Evolutionary conservation across 2,888 invertebrate species (phyloP).

Genomic region (Andrena camellia): DNA sequence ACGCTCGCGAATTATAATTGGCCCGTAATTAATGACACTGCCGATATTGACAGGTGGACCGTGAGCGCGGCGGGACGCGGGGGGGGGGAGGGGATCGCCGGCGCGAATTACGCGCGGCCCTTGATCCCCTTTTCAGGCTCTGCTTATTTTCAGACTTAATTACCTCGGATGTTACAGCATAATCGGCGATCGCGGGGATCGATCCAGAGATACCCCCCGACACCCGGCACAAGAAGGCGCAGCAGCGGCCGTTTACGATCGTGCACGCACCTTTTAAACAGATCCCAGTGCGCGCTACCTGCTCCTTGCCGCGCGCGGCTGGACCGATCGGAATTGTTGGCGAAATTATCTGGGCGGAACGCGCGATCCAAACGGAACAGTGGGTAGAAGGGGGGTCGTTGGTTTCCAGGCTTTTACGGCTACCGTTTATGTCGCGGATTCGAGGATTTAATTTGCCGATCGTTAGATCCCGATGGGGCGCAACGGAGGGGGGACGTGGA

Average conservation of each 20-base stretch:
- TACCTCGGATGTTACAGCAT: slow-evolving; percentile 67
- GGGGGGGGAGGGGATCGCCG: neutral
- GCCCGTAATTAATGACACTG: slow-evolving; percentile 80
- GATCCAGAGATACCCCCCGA: slow-evolving; percentile 59
- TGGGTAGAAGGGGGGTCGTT: slow-evolving; percentile 17
- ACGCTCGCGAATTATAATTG: slow-evolving; percentile 79
- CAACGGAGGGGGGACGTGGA: neutral
- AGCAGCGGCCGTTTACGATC: slow-evolving; percentile 35
- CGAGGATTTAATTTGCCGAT: slow-evolving; percentile 31
- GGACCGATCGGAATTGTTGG: slow-evolving; percentile 19
- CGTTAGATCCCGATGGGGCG: neutral
- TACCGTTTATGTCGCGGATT: slow-evolving; percentile 27
- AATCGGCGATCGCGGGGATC: slow-evolving; percentile 61
- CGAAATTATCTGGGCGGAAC: slow-evolving; percentile 25
- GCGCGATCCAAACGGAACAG: slow-evolving; percentile 14
- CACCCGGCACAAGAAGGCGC: slow-evolving; percentile 14
- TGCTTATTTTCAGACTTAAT: slow-evolving; percentile 69
- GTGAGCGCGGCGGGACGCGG: slow-evolving; percentile 34
- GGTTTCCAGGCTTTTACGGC: slow-evolving; percentile 23
- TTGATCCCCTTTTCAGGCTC: slow-evolving; percentile 49
- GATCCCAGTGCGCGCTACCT: slow-evolving; percentile 18
- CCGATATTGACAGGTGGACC: slow-evolving; percentile 77
- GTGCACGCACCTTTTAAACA: slow-evolving; percentile 36
- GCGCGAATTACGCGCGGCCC: slow-evolving; percentile 70
- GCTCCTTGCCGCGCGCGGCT: neutral